Percentiles rank a stretch among this genome's conserved stretches.
phyloP scores from a whole-genome alignment of 2,888 invertebrate species.

The Mamestra brassicae region DNA sequence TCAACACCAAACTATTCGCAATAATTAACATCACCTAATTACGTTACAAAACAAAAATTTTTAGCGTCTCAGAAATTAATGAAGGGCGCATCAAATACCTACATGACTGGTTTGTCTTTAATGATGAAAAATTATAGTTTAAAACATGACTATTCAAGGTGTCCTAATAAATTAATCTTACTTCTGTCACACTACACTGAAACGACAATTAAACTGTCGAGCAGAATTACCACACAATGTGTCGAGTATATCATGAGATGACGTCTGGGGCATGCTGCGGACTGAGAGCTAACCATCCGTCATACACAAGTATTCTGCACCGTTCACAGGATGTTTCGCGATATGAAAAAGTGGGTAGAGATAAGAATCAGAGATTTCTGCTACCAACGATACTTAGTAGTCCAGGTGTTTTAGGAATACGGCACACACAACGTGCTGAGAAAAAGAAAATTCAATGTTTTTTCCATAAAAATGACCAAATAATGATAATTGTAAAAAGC shows the following conservation, averaged over 20 bases:
- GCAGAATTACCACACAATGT: slow-evolving; percentile 90
- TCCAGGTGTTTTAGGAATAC: not conserved
- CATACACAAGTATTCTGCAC: slow-evolving; percentile 77
- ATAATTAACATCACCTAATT: slow-evolving; percentile 40
- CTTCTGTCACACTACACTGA: slow-evolving; percentile 85
- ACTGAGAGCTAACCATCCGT: slow-evolving; percentile 77
- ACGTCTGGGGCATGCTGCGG: slow-evolving; percentile 78
- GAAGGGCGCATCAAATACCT: slow-evolving; percentile 65
- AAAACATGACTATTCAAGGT: slow-evolving; percentile 84
- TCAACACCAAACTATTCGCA: slow-evolving; percentile 31
- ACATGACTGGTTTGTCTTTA: slow-evolving; percentile 79
- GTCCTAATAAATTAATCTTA: slow-evolving; percentile 88
- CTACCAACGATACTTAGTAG: not conserved
- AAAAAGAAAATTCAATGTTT: not conserved
- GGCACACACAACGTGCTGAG: not conserved
- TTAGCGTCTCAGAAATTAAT: slow-evolving; percentile 48
- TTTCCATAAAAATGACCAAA: not conserved
- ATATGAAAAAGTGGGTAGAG: not conserved
- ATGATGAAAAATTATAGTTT: slow-evolving; percentile 86
- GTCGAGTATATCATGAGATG: slow-evolving; percentile 88
- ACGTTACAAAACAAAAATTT: slow-evolving; percentile 27
- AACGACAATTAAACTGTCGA: slow-evolving; percentile 87
- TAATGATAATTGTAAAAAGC: no score
- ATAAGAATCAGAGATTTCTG: not conserved
- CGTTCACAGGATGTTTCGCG: slow-evolving; percentile 69